Evolutionary conservation across 2,888 invertebrate species (phyloP), one percentile per base, ranked within the genome.

Genomic region (Chironomus tentans): DNA sequence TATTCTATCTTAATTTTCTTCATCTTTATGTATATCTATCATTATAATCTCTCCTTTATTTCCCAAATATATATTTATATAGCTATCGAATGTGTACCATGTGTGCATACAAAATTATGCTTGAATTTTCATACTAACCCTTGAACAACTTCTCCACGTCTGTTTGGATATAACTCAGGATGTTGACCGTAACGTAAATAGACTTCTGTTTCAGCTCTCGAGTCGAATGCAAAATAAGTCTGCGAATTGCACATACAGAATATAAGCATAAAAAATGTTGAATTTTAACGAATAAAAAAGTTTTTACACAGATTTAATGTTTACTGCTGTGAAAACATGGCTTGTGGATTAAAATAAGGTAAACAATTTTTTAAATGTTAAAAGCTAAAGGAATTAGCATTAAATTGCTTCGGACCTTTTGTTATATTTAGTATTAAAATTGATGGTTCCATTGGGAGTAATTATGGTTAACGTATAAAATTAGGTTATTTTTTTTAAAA

Each of bases 161-260:
- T 87, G 82, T 95, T 95, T 0, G 95, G 95, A 83, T 95, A 95
- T 22, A 95, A 87, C 82, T 95, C 95, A 50, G 95, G 95, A 87
- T 95, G 95, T 81, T 94, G 95, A n/a, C 95, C 95, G 82, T 95
- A 95, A 78, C 95, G 88, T 74, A 93, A 87, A 82, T 94, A 95
- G 68, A 95, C 94, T 84, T 95, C 94, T 82, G 95, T 94, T 83
- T 95, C 95, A 65, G 95, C 94, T 79, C 94, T 90, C 79, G 91
- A 91, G 82, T 92, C 91, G 84, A 92, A 92, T 81, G 91, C 90
- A 83, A 92, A 91, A 85, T 92, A 92, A 68, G 91, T 92, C 84
- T 92, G 89, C 18, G 12, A 50, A 65, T 7, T 38, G 38, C 38
- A 38, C 7, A 38, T 38, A 38, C 38, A 38, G 38, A 10, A 38